A percentile compares a stretch with the other conserved stretches of the same genome.
These are phyloP conservation scores for Coreius guichenoti DNA, from an alignment of 2,797 vertebrate genomes.

Conservation along the genomic window DNA sequence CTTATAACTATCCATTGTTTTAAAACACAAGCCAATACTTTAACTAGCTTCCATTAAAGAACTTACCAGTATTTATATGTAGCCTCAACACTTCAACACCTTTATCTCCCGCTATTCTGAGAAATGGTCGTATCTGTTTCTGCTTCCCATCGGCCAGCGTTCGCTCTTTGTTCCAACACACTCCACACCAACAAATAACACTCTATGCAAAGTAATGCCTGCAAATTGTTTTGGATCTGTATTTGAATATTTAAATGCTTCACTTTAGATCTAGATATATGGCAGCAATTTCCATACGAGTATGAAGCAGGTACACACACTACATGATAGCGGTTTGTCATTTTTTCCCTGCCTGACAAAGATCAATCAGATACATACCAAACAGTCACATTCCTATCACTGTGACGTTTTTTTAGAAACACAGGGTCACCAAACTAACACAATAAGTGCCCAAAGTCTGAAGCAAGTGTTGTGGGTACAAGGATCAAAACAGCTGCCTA, in stretches of 20 bases:
- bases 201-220: slow-evolving; percentile 77
- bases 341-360: slow-evolving; percentile 5
- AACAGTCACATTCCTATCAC: not conserved
- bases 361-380: slow-evolving; percentile 29
- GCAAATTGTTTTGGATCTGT: slow-evolving; percentile 76
- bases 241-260: slow-evolving; percentile 83
- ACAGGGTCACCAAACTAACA: slow-evolving; percentile 11
- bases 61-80: slow-evolving; percentile 44
- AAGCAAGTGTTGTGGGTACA: slow-evolving; percentile 19
- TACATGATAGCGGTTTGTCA: slow-evolving; percentile 51
- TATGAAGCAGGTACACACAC: slow-evolving; percentile 55
- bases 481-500: slow-evolving; percentile 62
- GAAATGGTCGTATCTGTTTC: not conserved
- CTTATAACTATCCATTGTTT: not conserved
- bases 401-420: not conserved
- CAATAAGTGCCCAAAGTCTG: slow-evolving; percentile 14
- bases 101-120: slow-evolving; percentile 6
- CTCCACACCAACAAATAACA: slow-evolving; percentile 72
- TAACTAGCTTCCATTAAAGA: not conserved
- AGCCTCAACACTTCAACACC: slow-evolving; percentile 2
- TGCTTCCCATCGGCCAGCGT: slow-evolving; percentile 19
- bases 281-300: slow-evolving; percentile 74
- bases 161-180: slow-evolving; percentile 25
- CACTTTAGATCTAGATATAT: slow-evolving; percentile 78
- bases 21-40: not conserved